phyloP scores from a whole-genome alignment of 2,888 invertebrate genomes.

The Pyrrhia umbra region DNA sequence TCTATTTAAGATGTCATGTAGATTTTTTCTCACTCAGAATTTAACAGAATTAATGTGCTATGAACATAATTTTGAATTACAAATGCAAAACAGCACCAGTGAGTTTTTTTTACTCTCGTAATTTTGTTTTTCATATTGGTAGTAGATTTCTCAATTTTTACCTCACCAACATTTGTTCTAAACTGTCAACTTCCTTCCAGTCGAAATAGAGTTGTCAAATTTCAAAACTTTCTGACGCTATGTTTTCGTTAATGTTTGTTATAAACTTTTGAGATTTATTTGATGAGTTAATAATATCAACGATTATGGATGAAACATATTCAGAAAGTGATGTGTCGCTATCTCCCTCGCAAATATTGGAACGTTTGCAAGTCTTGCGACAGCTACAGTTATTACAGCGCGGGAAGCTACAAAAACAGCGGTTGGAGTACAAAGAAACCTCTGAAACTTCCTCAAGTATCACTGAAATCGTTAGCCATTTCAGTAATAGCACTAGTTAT shows the following conservation, averaged over 20 bases:
- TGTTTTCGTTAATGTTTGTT: conserved; percentile 29
- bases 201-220: conserved; percentile 24
- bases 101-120: no score
- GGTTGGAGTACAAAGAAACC: conserved; percentile 77
- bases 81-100: no score
- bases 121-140: conserved; percentile 3
- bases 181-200: background rate
- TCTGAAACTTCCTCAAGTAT: conserved; percentile 78
- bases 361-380: conserved; percentile 81
- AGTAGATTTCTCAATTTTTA: background rate
- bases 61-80: no score
- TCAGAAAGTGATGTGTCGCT: conserved; percentile 83
- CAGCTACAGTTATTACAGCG: conserved; percentile 84
- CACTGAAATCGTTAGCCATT: conserved; percentile 86
- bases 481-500: conserved; percentile 84
- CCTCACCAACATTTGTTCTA: background rate
- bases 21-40: no score
- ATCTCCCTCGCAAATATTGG: conserved; percentile 85
- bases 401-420: conserved; percentile 85
- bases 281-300: background rate
- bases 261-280: background rate
- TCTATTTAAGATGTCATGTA: no score
- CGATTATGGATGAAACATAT: conserved; percentile 81
- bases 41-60: no score
- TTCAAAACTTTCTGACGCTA: conserved; percentile 43